Evolutionary conservation across 2,888 invertebrate species (phyloP).

Genomic region (Perdita meconis): DNA sequence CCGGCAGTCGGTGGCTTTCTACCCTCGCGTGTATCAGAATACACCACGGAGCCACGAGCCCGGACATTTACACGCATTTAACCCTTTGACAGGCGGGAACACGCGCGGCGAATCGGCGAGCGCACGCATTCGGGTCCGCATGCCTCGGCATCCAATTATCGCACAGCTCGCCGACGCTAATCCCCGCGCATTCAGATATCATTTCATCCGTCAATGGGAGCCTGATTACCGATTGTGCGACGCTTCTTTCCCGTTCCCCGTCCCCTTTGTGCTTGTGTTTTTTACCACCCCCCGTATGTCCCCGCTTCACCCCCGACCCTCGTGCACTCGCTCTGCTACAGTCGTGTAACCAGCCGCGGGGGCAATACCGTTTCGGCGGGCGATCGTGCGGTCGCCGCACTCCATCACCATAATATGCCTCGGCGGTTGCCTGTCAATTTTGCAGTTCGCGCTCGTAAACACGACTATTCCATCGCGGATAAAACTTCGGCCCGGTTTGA

Average conservation of each 20-base stretch:
- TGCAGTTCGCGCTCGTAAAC: slow-evolving; percentile 66
- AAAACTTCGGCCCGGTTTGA: slow-evolving; percentile 64
- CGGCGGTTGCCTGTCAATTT: slow-evolving; percentile 70
- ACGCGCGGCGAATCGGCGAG: slow-evolving; percentile 69
- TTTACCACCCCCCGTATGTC: not conserved
- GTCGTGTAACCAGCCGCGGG: slow-evolving; percentile 7
- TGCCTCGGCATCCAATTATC: slow-evolving; percentile 77
- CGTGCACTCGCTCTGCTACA: not conserved
- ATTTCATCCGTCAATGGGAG: slow-evolving; percentile 77
- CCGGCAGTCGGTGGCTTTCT: slow-evolving; percentile 27
- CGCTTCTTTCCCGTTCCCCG: slow-evolving; percentile 55
- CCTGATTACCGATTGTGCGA: slow-evolving; percentile 78
- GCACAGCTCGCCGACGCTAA: slow-evolving; percentile 76
- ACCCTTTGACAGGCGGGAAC: slow-evolving; percentile 78
- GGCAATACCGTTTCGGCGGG: slow-evolving; percentile 59
- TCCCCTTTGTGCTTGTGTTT: slow-evolving; percentile 14
- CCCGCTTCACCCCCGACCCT: too few species aligned
- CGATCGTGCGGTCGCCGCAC: slow-evolving; percentile 64
- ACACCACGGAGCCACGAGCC: slow-evolving; percentile 63
- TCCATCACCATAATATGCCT: slow-evolving; percentile 69
- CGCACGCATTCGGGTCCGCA: slow-evolving; percentile 67
- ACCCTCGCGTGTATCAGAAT: slow-evolving; percentile 51
- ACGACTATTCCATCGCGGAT: slow-evolving; percentile 62
- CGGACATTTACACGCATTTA: slow-evolving; percentile 78
- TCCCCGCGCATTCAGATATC: slow-evolving; percentile 78